These are phyloP conservation scores for Teleopsis dalmanni DNA, from an alignment of 1,140 invertebrate species.

Conservation along the genomic window DNA sequence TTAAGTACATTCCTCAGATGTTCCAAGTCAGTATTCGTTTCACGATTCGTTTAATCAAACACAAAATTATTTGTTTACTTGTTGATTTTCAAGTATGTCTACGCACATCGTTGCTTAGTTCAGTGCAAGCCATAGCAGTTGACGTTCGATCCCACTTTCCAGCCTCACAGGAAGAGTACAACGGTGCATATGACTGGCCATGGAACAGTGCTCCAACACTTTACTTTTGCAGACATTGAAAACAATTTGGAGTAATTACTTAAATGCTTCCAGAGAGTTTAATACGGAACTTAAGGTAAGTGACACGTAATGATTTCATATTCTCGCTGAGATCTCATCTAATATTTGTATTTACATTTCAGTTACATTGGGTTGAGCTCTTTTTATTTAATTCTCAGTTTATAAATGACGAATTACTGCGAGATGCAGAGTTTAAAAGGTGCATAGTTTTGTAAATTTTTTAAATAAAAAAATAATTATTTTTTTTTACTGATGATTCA, in stretches of 20 bases:
- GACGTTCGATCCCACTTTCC: too few species aligned
- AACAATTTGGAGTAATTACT: slow-evolving; percentile 14
- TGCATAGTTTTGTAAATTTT: slow-evolving; percentile 7
- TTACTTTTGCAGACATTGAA: slow-evolving; percentile 11
- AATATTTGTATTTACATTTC: slow-evolving; percentile 6
- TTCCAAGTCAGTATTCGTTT: too few species aligned
- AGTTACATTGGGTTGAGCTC: slow-evolving; percentile 37
- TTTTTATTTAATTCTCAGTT: slow-evolving; percentile 37
- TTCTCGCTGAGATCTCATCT: neutral
- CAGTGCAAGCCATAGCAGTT: too few species aligned
- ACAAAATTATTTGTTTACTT: too few species aligned
- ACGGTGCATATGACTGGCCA: too few species aligned
- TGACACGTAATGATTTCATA: neutral
- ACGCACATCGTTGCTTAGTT: too few species aligned
- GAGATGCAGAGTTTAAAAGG: slow-evolving; percentile 27
- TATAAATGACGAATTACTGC: slow-evolving; percentile 20
- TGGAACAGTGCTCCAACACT: neutral
- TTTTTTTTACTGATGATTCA: too few species aligned
- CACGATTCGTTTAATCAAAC: too few species aligned
- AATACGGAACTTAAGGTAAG: slow-evolving; percentile 10
- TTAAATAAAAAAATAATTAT: too few species aligned
- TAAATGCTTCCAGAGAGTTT: neutral
- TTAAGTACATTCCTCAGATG: too few species aligned
- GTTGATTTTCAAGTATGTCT: too few species aligned
- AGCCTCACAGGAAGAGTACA: neutral